Conservation (phyloP, 2,113 vertebrate species). For the Astatoreochromis straeleni region DNA sequence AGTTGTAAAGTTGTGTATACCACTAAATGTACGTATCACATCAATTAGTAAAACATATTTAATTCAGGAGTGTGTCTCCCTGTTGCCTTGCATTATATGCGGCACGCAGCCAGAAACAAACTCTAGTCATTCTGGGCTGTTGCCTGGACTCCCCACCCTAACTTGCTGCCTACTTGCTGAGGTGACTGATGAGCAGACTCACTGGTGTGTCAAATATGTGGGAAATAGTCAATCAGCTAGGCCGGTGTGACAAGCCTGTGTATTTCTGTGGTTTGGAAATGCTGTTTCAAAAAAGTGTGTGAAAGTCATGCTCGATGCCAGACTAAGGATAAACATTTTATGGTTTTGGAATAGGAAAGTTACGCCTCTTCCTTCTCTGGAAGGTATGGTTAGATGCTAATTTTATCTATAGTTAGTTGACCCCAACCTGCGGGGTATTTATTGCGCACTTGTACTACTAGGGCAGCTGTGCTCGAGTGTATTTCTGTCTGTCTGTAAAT, state of each 20-base stretch:
- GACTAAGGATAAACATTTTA: slow-evolving; percentile 51
- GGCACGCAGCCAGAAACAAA: slow-evolving; percentile 23
- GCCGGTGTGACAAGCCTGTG: slow-evolving; percentile 19
- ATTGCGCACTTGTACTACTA: not conserved
- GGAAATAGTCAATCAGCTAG: slow-evolving; percentile 60
- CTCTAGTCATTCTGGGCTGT: slow-evolving; percentile 25
- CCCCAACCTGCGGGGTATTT: slow-evolving; percentile 6
- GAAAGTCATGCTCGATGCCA: slow-evolving; percentile 32
- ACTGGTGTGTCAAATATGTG: slow-evolving; percentile 59
- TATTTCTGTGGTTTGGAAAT: slow-evolving; percentile 30
- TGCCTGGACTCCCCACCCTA: slow-evolving; percentile 17
- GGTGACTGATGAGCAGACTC: slow-evolving; percentile 61
- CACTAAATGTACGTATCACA: not conserved
- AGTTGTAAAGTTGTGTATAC: slow-evolving; percentile 6
- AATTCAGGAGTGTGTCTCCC: not conserved
- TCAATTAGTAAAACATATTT: slow-evolving; percentile 45
- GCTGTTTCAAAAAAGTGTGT: slow-evolving; percentile 39
- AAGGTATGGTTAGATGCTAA: slow-evolving; percentile 19
- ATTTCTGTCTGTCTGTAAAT: not conserved
- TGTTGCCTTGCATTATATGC: not conserved
- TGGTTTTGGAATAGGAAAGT: slow-evolving; percentile 23
- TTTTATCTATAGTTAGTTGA: slow-evolving; percentile 14
- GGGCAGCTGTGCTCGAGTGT: not conserved
- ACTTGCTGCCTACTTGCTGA: slow-evolving; percentile 43
- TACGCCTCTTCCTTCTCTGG: slow-evolving; percentile 18